Percentiles rank a stretch among this genome's conserved stretches.
Evolutionary conservation across 2,888 invertebrate species (phyloP).

Genomic region (Escarpia spicata): DNA sequence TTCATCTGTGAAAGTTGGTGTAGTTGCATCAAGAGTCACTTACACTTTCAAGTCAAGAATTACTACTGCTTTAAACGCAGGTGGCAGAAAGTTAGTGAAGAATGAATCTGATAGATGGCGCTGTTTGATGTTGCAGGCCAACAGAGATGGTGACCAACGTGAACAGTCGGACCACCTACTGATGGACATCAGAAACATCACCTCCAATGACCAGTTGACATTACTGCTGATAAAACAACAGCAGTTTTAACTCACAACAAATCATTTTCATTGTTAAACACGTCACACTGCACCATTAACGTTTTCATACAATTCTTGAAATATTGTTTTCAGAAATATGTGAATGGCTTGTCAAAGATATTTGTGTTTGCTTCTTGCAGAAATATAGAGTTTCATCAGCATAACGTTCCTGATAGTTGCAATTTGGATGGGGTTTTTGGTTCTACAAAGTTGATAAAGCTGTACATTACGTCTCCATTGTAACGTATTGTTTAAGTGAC

Average conservation of each 20-base stretch:
- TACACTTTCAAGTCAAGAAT: not conserved
- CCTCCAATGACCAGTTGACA: not conserved
- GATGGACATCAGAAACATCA: not conserved
- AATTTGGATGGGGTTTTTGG: not conserved
- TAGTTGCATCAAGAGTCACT: too few species aligned
- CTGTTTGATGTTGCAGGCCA: not conserved
- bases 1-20: not conserved
- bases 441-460: not conserved
- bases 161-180: not conserved
- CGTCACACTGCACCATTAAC: not conserved
- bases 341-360: not conserved
- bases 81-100: not conserved
- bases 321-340: not conserved
- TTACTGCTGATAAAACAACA: not conserved
- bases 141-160: constrained; percentile 8
- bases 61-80: not conserved
- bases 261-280: not conserved
- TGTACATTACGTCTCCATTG: not conserved
- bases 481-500: not conserved
- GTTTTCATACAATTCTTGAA: not conserved
- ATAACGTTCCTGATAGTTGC: not conserved
- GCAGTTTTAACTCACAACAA: not conserved
- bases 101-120: not conserved
- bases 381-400: not conserved
- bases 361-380: not conserved